Evolutionary conservation across 2,797 vertebrate species (phyloP).

Genomic region (Leuciscus waleckii): DNA sequence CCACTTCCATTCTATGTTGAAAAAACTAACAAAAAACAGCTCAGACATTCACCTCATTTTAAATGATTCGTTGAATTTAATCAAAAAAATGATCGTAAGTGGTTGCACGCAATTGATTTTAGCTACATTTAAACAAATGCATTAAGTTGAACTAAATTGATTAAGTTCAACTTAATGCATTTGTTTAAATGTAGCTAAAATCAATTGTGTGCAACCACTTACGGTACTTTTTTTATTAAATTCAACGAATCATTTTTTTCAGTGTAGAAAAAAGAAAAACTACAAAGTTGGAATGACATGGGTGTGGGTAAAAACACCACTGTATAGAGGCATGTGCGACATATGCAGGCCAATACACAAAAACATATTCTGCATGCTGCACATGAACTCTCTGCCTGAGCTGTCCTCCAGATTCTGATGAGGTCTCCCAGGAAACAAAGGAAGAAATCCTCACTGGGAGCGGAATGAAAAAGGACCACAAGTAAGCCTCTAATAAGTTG

Average conservation of each 20-base stretch:
- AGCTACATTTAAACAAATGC: too few species aligned
- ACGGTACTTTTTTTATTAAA: too few species aligned
- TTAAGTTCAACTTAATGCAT: too few species aligned
- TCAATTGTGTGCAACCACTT: too few species aligned
- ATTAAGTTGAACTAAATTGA: too few species aligned
- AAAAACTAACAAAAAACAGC: not conserved
- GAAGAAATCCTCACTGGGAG: slow-evolving; percentile 40
- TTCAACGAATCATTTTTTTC: not conserved
- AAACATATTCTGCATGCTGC: slow-evolving; percentile 33
- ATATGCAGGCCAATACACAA: not conserved
- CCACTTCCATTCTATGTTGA: not conserved
- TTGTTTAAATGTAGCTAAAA: too few species aligned
- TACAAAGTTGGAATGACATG: not conserved
- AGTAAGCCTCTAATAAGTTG: slow-evolving; percentile 38
- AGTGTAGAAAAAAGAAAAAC: not conserved
- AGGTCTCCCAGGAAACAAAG: slow-evolving; percentile 46
- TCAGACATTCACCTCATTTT: not conserved
- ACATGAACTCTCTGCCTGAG: slow-evolving; percentile 26
- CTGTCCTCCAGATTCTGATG: slow-evolving; percentile 39
- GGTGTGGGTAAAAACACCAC: not conserved
- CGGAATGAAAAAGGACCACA: slow-evolving; percentile 18
- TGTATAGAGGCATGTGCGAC: too few species aligned
- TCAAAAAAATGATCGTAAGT: too few species aligned
- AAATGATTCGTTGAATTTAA: too few species aligned
- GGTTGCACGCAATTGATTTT: too few species aligned